A percentile compares a stretch with the other conserved stretches of the same genome.
phyloP scores from a whole-genome alignment of 1,140 invertebrate genomes.

The Hylaeus anthracinus region DNA sequence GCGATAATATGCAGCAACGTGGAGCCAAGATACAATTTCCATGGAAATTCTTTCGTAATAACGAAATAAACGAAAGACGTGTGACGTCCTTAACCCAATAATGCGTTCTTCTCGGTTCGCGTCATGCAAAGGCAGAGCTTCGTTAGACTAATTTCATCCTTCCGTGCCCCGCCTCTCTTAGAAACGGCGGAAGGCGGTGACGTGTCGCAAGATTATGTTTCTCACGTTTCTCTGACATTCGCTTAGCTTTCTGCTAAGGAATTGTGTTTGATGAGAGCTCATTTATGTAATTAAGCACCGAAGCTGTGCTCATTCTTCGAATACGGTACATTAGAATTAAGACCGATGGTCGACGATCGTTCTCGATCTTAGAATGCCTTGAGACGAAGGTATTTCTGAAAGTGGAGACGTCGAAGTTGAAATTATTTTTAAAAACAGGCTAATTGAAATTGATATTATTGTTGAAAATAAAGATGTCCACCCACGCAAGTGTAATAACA shows the following conservation, averaged over 20 bases:
- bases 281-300: not conserved
- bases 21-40: not conserved
- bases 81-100: constrained; percentile 61
- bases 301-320: not conserved
- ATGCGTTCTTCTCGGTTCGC: constrained; percentile 34
- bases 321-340: too few species aligned
- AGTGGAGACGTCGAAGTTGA: too few species aligned
- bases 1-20: not conserved
- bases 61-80: constrained; percentile 22
- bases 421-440: too few species aligned
- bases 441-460: too few species aligned
- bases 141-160: constrained; percentile 63
- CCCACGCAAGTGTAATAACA: too few species aligned
- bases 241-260: constrained; percentile 53
- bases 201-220: constrained; percentile 57
- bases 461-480: too few species aligned
- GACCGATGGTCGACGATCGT: too few species aligned
- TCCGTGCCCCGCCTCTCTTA: constrained; percentile 39
- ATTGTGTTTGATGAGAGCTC: constrained; percentile 25
- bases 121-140: constrained; percentile 50
- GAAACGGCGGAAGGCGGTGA: constrained; percentile 59
- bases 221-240: constrained; percentile 63
- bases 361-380: too few species aligned
- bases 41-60: constrained; percentile 35
- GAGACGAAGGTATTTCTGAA: too few species aligned